Conservation (phyloP, 2,113 vertebrate genomes). For the Phaetusa simplex region DNA sequence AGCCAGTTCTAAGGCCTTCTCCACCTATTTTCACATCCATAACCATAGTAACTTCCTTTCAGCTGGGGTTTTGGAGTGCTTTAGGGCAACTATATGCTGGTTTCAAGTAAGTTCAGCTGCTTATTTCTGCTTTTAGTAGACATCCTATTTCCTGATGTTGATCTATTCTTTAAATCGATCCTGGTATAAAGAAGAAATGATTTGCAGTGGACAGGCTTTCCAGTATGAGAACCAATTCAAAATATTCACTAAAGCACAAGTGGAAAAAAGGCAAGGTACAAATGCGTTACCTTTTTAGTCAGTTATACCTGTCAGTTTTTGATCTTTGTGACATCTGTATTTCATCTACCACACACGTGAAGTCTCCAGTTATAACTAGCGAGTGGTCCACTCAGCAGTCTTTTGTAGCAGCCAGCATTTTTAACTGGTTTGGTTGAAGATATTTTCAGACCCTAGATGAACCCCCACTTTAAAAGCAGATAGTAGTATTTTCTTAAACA, state of each 20-base stretch:
- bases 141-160: not conserved
- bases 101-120: not conserved
- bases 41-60: not conserved
- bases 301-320: not conserved
- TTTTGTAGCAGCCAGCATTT: not conserved
- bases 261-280: not conserved
- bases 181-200: not conserved
- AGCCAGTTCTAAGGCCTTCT: not conserved
- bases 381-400: not conserved
- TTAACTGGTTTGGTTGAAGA: not conserved
- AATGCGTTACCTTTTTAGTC: not conserved
- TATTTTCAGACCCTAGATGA: not conserved
- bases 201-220: not conserved
- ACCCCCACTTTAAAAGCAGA: not conserved
- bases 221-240: not conserved
- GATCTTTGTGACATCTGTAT: not conserved
- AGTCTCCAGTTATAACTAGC: not conserved
- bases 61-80: not conserved
- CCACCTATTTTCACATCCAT: not conserved
- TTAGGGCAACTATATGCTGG: not conserved
- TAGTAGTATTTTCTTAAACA: not conserved
- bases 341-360: not conserved
- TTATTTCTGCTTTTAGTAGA: not conserved
- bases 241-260: not conserved
- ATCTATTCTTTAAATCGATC: not conserved